Evolutionary conservation across 2,888 invertebrate species (phyloP).

Genomic region (Caenorhabditis sinica): DNA sequence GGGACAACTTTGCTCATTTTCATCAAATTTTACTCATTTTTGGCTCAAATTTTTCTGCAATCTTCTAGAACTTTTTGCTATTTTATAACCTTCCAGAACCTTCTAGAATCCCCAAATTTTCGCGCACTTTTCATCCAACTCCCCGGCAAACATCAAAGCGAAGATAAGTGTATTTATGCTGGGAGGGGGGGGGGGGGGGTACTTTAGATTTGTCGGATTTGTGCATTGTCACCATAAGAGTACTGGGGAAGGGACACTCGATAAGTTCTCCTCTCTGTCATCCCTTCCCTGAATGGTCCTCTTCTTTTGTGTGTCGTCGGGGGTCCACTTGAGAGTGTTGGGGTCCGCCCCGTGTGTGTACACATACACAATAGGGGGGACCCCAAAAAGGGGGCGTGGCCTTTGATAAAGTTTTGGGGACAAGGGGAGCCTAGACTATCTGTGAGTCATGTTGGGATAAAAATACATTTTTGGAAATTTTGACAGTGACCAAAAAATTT

Average conservation of each 20-base stretch:
- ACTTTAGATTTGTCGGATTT: slow-evolving; percentile 44
- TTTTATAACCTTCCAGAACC: neutral
- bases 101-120: neutral
- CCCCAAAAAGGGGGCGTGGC: slow-evolving; percentile 22
- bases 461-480: too few species aligned
- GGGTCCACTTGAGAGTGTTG: slow-evolving; percentile 27
- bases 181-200: neutral
- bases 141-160: slow-evolving; percentile 12
- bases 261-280: slow-evolving; percentile 3
- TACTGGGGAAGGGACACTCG: slow-evolving; percentile 11
- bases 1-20: slow-evolving; percentile 10
- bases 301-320: neutral
- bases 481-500: too few species aligned
- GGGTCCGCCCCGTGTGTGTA: slow-evolving; percentile 1
- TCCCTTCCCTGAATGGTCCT: slow-evolving; percentile 26
- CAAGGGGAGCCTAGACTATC: too few species aligned
- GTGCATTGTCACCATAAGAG: slow-evolving; percentile 43
- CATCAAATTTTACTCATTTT: neutral
- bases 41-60: neutral
- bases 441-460: neutral
- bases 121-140: neutral
- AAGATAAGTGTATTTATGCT: neutral
- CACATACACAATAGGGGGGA: neutral
- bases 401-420: neutral
- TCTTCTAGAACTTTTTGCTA: too few species aligned